Percentiles rank a stretch among this genome's conserved stretches.
phyloP scores from a whole-genome alignment of 2,113 vertebrate genomes.

The Naja naja region DNA sequence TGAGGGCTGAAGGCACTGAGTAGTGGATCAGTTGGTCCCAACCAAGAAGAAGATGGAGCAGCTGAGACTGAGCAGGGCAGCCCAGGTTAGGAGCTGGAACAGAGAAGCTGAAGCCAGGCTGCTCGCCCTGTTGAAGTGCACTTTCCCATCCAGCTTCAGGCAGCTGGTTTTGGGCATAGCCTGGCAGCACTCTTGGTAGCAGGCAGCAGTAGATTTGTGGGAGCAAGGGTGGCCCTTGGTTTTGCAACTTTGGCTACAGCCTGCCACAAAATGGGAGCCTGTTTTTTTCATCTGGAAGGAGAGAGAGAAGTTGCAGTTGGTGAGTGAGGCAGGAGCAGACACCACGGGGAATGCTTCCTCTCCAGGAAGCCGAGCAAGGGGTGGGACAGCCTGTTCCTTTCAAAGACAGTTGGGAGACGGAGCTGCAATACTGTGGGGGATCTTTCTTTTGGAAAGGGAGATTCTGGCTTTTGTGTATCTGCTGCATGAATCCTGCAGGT shows the following conservation, averaged over 20 bases:
- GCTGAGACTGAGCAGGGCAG: neutral
- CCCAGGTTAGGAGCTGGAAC: slow-evolving; percentile 14
- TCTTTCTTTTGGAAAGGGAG: neutral
- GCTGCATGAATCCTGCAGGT: neutral
- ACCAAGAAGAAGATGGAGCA: neutral
- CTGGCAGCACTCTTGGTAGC: slow-evolving; percentile 76
- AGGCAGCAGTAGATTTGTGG: slow-evolving; percentile 22
- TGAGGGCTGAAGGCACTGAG: neutral
- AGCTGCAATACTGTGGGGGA: neutral
- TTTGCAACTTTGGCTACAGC: slow-evolving; percentile 70
- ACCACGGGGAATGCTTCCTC: neutral
- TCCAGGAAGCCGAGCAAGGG: neutral
- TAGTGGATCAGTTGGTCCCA: neutral
- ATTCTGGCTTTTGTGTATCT: neutral
- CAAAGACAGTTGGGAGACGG: neutral
- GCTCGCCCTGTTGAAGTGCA: slow-evolving; percentile 62
- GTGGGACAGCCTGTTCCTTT: neutral
- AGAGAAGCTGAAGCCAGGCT: neutral
- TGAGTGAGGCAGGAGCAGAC: neutral
- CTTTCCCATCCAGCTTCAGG: slow-evolving; percentile 71
- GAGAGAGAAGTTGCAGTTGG: neutral
- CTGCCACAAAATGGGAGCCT: slow-evolving; percentile 53
- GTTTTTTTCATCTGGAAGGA: slow-evolving; percentile 72
- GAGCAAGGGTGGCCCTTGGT: slow-evolving; percentile 59
- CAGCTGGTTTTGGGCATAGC: slow-evolving; percentile 68